These are phyloP conservation scores for Coreoperca whiteheadi DNA, from an alignment of 2,113 vertebrate species.

Conservation along the genomic window DNA sequence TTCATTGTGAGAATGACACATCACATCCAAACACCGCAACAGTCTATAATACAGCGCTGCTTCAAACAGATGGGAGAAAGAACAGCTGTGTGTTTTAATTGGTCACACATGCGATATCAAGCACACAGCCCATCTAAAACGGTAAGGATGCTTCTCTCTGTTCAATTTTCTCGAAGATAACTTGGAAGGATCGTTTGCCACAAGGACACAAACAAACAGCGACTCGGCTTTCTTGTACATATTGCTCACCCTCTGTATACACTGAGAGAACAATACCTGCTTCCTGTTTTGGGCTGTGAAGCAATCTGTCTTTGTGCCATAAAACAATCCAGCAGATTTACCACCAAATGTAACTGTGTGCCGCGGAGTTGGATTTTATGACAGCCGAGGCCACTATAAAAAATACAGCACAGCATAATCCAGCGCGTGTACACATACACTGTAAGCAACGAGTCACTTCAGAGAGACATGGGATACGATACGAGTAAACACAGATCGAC, in stretches of 20 bases:
- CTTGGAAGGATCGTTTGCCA: constrained; percentile 49
- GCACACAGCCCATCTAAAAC: constrained; percentile 63
- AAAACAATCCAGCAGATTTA: constrained; percentile 59
- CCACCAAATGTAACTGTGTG: constrained; percentile 44
- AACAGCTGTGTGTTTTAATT: constrained; percentile 79
- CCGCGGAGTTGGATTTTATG: constrained; percentile 39
- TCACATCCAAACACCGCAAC: constrained; percentile 56
- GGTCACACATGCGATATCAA: constrained; percentile 78
- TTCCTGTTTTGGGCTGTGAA: constrained; percentile 38
- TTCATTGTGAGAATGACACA: constrained; percentile 62
- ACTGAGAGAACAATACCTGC: constrained; percentile 23
- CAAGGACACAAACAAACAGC: constrained; percentile 63
- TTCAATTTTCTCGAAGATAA: constrained; percentile 42
- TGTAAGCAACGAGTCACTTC: constrained; percentile 13
- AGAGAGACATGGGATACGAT: background rate
- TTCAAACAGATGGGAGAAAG: constrained; percentile 68
- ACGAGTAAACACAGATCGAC: background rate
- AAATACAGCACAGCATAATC: constrained; percentile 7
- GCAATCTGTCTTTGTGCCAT: constrained; percentile 45
- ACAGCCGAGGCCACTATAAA: constrained; percentile 30
- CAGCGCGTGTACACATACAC: background rate
- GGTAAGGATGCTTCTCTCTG: constrained; percentile 29
- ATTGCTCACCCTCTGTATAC: constrained; percentile 27
- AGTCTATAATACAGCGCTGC: constrained; percentile 50
- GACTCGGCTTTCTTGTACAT: constrained; percentile 27